phyloP scores from a whole-genome alignment of 1,140 invertebrate species.

The Asobara japonica region DNA sequence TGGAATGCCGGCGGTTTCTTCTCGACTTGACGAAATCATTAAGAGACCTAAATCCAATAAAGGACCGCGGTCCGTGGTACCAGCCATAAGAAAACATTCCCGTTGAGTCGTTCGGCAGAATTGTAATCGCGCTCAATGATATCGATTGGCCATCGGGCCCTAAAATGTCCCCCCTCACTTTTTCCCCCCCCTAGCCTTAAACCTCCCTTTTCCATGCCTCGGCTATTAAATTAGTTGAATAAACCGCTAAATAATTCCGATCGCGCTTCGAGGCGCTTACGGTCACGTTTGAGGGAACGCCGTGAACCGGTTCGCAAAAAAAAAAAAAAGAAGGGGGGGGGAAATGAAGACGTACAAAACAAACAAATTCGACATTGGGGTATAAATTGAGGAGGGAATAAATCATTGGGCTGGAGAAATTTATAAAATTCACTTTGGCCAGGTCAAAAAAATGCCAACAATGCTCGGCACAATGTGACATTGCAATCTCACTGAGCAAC shows the following conservation, averaged over 20 bases:
- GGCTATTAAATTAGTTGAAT: conserved; percentile 49
- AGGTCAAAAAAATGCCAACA: background rate
- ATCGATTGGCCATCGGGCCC: conserved; percentile 9
- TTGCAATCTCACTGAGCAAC: background rate
- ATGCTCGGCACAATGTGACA: background rate
- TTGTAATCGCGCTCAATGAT: conserved; percentile 55
- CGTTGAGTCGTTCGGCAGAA: conserved; percentile 47
- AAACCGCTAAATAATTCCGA: conserved; percentile 48
- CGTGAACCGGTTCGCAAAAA: conserved; percentile 44
- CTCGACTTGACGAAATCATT: conserved; percentile 55
- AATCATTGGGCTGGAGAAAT: background rate
- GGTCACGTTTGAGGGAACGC: conserved; percentile 41
- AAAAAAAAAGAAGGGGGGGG: background rate
- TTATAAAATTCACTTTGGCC: conserved; percentile 4
- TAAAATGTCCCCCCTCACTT: background rate
- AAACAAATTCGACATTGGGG: too few species aligned
- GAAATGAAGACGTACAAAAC: background rate
- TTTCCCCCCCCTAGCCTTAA: background rate
- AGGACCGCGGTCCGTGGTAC: conserved; percentile 36
- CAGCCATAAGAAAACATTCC: conserved; percentile 53
- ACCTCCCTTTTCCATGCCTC: conserved; percentile 1
- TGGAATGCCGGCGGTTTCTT: conserved; percentile 51
- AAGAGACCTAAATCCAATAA: conserved; percentile 57
- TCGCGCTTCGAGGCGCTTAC: conserved; percentile 33
- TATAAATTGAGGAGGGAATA: too few species aligned